A percentile compares a stretch with the other conserved stretches of the same genome.
Evolutionary conservation across 2,888 invertebrate genomes (phyloP).

Genomic region (Archaeoteleia sp.): DNA sequence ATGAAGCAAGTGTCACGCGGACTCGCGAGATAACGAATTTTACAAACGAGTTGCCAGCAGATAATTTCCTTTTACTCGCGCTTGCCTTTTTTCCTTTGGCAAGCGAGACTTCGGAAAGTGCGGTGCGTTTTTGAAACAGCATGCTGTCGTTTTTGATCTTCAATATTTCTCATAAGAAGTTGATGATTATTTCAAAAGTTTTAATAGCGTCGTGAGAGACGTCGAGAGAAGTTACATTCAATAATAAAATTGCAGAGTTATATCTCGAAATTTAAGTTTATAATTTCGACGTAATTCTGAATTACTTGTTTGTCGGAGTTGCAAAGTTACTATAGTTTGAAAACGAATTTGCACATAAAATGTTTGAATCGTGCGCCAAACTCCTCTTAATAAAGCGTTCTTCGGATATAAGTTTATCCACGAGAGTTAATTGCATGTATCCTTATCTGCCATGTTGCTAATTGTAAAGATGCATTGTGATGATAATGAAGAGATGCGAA

Average conservation of each 20-base stretch:
- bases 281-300: no score
- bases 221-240: no score
- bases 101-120: background rate
- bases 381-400: no score
- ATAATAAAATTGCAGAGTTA: no score
- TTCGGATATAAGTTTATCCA: no score
- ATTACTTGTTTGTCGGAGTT: no score
- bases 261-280: no score
- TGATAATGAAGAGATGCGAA: no score
- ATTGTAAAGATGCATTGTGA: no score
- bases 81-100: slow-evolving; percentile 8
- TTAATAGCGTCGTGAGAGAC: background rate
- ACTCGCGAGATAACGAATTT: slow-evolving; percentile 66
- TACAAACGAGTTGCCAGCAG: slow-evolving; percentile 57
- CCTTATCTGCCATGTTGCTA: no score
- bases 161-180: background rate
- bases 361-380: no score
- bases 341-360: background rate
- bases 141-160: background rate
- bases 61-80: slow-evolving; percentile 22
- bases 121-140: background rate
- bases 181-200: background rate
- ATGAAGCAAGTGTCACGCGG: slow-evolving; percentile 63
- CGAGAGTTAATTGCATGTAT: no score
- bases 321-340: background rate